Evolutionary conservation across 1,140 invertebrate genomes (phyloP), one percentile per base, ranked within the genome.

Genomic region (Zaprionus lachaisei): DNA sequence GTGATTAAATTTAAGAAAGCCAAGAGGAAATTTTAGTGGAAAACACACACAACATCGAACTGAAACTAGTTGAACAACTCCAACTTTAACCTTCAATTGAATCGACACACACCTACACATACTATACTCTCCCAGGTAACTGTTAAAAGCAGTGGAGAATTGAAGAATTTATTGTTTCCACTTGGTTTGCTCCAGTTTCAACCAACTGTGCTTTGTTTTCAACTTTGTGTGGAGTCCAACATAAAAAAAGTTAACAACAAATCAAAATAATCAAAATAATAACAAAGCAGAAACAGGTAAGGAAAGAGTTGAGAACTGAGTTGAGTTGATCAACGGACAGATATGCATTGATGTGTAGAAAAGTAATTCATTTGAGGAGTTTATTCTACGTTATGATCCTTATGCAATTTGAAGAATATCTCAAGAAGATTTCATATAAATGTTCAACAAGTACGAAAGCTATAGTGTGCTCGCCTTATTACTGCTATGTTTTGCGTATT

Each of bases 101-200:
- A 51, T 51, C 47, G 37, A 56, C n/a, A n/a, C 17, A 72, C 28
- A 49, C 34, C 17, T 34, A 63, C 62, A 66, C 26, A 38, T 51
- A 22, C 44, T 70, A 47, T 47, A 5, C 17, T 51, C 47, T 22
- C 47, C 31, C 57, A 63, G 56, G 41, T 44, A 70, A 56, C 72
- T 71, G 51, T 51, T 37, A 65, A 60, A 49, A 65, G 41, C 54
- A 72, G 64, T 69, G 65, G 65, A 74, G 72, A 74, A 74, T 74
- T 56, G 54, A n/a, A 26, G 54, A 26, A 26, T 38, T 34, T 47
- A 14, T 49, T 67, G 55, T 64, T 68, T 74, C 58, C 44, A 49
- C 51, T 74, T 55, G 72, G 26, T 55, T 57, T 75, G 72, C 67
- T 75, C 72, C 67, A 75, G 67, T 75, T 75, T 75, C 44, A 71